Base-by-base conservation (phyloP, 2,888 invertebrate species). In the Cancer borealis region DNA sequence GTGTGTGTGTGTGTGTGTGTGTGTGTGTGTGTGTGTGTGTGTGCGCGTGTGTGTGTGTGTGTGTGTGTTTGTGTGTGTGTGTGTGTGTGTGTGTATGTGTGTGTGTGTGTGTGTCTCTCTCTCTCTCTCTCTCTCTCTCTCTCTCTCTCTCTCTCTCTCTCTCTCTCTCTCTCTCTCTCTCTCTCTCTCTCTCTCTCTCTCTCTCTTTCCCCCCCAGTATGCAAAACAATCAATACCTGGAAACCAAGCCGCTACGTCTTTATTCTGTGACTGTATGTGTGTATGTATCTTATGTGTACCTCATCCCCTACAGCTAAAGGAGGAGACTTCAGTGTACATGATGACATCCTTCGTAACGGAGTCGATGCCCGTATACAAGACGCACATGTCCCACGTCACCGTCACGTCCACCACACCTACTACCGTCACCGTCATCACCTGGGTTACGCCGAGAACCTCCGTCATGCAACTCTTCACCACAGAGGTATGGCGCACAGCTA, bases 301-400 rank as follows among this genome's bases (percentile, higher is more conserved):
- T 46, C 73, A n/a, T 12, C 8, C 5, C 88, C 21, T n/a, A 5
- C 73, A 91, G 91, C 21, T 91, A 54, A 46, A 21, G 46, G 91
- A 91, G 46, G 73, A 17, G 21, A 73, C n/a, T n/a, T 91, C 45
- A 46, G 73, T 73, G 10, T 46, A 73, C 73, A 45, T 14, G 4
- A 30, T 91, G 73, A 91, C 91, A 46, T 91, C 91, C 6, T 91
- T 91, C 73, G 73, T 73, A 46, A 73, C 73, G 21, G 46, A 73
- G 73, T n/a, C 39, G 3, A 39, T 91, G 45, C 45, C 91, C n/a
- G 73, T 91, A 45, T 73, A 73, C 73, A 45, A 66, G n/a, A 91
- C 73, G n/a, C 21, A n/a, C 21, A 45, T 91, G 45, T 91, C 91
- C 3, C n/a, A 73, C 46, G 91, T 91, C 91, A 91, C 73, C 73